Percentiles rank a stretch among this genome's conserved stretches.
These are phyloP conservation scores for Panopea generosa DNA, from an alignment of 2,888 invertebrate genomes.

Conservation along the genomic window DNA sequence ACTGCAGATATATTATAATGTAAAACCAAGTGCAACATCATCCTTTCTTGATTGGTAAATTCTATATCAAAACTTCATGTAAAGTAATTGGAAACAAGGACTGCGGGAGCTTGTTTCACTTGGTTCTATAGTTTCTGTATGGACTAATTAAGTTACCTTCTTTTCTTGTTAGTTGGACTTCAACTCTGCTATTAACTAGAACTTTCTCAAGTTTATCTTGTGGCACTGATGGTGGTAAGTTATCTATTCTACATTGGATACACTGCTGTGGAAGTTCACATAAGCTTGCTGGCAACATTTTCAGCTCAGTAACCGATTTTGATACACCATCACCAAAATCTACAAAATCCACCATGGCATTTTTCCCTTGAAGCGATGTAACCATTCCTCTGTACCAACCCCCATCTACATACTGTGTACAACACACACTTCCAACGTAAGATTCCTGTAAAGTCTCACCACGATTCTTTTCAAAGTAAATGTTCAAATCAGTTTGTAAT, in stretches of 20 bases:
- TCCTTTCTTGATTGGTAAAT: no score
- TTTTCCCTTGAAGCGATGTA: conserved; percentile 38
- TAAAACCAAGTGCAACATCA: no score
- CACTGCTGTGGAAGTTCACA: conserved; percentile 66
- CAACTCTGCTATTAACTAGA: conserved; percentile 63
- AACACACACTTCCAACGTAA: conserved; percentile 58
- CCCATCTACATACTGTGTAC: conserved; percentile 67
- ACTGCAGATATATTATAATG: no score
- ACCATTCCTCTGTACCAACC: conserved; percentile 70
- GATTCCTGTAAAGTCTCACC: conserved; percentile 20
- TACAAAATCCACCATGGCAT: conserved; percentile 61
- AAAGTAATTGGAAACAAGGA: no score
- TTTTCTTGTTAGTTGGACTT: conserved; percentile 53
- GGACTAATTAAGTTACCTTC: conserved; percentile 46
- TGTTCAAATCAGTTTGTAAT: conserved; percentile 60
- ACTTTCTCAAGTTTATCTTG: conserved; percentile 48
- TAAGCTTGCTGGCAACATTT: conserved; percentile 51
- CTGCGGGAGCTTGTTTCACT: no score
- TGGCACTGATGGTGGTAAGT: conserved; percentile 36
- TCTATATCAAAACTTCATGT: no score
- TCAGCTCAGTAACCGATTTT: conserved; percentile 47
- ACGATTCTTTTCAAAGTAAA: conserved; percentile 55
- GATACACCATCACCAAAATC: conserved; percentile 67
- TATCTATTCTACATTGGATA: conserved; percentile 59
- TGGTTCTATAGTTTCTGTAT: no score